A percentile compares a stretch with the other conserved stretches of the same genome.
Conservation (phyloP, 2,888 invertebrate species). For the Penaeus monodon region DNA sequence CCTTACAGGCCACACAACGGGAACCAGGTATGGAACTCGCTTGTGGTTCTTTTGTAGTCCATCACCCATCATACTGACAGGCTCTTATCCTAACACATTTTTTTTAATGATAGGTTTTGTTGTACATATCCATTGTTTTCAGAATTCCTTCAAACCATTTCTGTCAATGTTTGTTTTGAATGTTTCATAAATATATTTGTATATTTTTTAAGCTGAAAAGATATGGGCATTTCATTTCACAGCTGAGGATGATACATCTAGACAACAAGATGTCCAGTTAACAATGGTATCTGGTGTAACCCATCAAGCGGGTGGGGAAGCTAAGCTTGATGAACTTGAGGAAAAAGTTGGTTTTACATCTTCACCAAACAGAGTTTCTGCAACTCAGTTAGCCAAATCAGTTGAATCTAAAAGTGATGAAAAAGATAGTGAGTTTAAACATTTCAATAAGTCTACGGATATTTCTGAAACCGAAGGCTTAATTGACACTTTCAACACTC, state of each 20-base stretch:
- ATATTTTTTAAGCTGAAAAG: constrained; percentile 41
- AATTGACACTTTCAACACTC: neutral
- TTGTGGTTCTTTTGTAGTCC: constrained; percentile 58
- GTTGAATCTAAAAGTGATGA: constrained; percentile 10
- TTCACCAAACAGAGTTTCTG: constrained; percentile 3
- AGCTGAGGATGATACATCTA: constrained; percentile 45
- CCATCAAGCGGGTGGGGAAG: constrained; percentile 36
- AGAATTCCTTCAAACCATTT: constrained; percentile 14
- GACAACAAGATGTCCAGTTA: constrained; percentile 42
- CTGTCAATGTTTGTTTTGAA: constrained; percentile 6
- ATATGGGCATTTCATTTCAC: constrained; percentile 52
- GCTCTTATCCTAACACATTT: constrained; percentile 20
- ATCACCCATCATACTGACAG: constrained; percentile 43
- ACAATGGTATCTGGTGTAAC: constrained; percentile 12
- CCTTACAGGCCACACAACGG: constrained; percentile 57
- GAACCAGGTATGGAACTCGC: constrained; percentile 65
- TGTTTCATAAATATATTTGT: neutral
- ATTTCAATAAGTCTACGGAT: constrained; percentile 21
- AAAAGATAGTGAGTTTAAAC: constrained; percentile 13
- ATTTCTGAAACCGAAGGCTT: constrained; percentile 22
- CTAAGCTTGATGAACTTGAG: constrained; percentile 4
- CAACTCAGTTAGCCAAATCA: neutral
- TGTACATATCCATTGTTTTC: constrained; percentile 35
- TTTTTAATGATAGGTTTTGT: constrained; percentile 22
- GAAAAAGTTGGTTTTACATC: constrained; percentile 10